These are phyloP conservation scores for Synanthedon formicaeformis DNA, from an alignment of 2,888 invertebrate genomes.

Conservation along the genomic window DNA sequence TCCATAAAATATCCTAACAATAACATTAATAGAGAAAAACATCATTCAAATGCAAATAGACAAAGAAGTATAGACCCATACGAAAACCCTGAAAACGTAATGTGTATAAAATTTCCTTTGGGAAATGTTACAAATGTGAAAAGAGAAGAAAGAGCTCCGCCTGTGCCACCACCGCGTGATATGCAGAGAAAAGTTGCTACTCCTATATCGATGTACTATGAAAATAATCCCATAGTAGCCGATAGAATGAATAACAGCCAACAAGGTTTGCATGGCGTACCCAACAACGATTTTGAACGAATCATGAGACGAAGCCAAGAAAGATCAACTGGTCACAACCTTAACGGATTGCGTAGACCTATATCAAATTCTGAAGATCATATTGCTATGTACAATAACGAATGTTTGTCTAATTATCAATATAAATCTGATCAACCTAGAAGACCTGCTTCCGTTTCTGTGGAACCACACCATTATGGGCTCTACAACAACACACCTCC, in stretches of 20 bases:
- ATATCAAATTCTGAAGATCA: slow-evolving; percentile 66
- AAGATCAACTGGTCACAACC: slow-evolving; percentile 48
- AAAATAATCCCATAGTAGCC: slow-evolving; percentile 40
- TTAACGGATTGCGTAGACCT: slow-evolving; percentile 57
- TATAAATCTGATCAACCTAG: slow-evolving; percentile 50
- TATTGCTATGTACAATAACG: slow-evolving; percentile 64
- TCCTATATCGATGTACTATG: slow-evolving; percentile 63
- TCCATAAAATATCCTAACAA: slow-evolving; percentile 53
- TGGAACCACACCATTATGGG: slow-evolving; percentile 62
- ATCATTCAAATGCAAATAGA: slow-evolving; percentile 47
- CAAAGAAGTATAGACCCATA: slow-evolving; percentile 47
- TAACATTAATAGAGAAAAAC: slow-evolving; percentile 45
- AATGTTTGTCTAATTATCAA: slow-evolving; percentile 38
- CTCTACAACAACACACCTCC: slow-evolving; percentile 48
- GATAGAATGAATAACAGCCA: slow-evolving; percentile 39
- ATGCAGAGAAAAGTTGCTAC: slow-evolving; percentile 73
- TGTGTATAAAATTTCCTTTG: slow-evolving; percentile 65
- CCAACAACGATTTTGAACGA: slow-evolving; percentile 61
- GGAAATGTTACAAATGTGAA: slow-evolving; percentile 56
- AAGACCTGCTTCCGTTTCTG: slow-evolving; percentile 62
- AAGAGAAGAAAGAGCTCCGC: slow-evolving; percentile 71
- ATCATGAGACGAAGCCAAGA: slow-evolving; percentile 64
- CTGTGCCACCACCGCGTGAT: slow-evolving; percentile 85
- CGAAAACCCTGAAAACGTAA: slow-evolving; percentile 50
- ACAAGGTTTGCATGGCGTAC: slow-evolving; percentile 46